Percentiles rank a stretch among this genome's conserved stretches.
Evolutionary conservation across 2,113 vertebrate species (phyloP).

Genomic region (Otus sunia): DNA sequence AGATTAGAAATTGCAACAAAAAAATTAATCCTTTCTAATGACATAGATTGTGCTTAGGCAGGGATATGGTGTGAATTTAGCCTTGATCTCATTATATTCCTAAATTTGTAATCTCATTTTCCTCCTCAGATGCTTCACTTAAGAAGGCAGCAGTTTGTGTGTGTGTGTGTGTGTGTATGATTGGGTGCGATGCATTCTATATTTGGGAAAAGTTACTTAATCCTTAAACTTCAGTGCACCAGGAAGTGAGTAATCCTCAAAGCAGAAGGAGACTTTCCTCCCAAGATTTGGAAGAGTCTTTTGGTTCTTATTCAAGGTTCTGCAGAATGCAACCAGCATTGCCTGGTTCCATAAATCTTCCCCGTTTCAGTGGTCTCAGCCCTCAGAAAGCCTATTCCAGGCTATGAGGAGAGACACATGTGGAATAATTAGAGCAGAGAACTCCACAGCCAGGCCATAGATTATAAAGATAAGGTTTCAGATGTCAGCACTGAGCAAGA

Average conservation of each 20-base stretch:
- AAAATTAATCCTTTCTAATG: constrained; percentile 70
- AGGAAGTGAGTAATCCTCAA: background rate
- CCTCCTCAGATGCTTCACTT: constrained; percentile 38
- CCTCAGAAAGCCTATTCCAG: background rate
- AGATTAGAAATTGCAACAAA: constrained; percentile 70
- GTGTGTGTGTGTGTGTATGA: background rate
- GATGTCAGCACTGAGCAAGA: background rate
- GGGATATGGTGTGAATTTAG: constrained; percentile 58
- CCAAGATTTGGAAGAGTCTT: background rate
- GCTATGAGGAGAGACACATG: background rate
- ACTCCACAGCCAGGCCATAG: background rate
- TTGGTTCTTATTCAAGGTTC: background rate
- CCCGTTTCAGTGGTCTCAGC: background rate
- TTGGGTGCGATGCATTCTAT: background rate
- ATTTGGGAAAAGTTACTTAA: constrained; percentile 45
- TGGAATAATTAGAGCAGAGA: constrained; percentile 35
- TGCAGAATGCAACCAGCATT: background rate
- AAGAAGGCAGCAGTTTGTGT: background rate
- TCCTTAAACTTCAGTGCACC: background rate
- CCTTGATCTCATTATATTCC: constrained; percentile 56
- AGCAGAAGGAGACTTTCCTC: background rate
- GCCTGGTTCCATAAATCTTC: constrained; percentile 21
- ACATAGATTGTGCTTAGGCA: constrained; percentile 30
- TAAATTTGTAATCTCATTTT: constrained; percentile 64
- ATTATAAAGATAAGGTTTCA: background rate